A percentile compares a stretch with the other conserved stretches of the same genome.
Evolutionary conservation across 1,140 invertebrate genomes (phyloP).

Genomic region (Psix sp.): DNA sequence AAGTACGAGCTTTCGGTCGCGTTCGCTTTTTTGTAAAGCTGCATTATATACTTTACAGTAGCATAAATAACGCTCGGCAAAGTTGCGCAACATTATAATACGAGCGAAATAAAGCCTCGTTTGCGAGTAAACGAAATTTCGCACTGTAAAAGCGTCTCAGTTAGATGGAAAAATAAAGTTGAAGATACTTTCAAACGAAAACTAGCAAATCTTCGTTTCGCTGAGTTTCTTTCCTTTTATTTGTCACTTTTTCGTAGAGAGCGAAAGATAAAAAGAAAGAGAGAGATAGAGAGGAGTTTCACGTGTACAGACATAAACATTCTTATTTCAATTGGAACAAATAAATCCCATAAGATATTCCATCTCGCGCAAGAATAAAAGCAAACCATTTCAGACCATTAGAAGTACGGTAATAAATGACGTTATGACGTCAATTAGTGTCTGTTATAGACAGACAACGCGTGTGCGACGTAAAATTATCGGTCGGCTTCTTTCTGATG

Average conservation of each 20-base stretch:
- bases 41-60: conserved; percentile 40
- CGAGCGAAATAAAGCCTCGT: conserved; percentile 23
- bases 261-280: too few relatives aligned
- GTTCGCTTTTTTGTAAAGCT: conserved; percentile 29
- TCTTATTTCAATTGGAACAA: too few relatives aligned
- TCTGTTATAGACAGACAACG: conserved; percentile 1
- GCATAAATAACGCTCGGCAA: conserved; percentile 38
- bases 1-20: conserved; percentile 6
- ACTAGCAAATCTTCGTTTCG: not conserved
- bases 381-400: too few relatives aligned
- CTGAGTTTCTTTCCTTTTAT: not conserved
- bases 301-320: too few relatives aligned
- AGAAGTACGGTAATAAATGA: not conserved
- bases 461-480: conserved; percentile 21
- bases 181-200: not conserved
- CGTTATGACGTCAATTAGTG: conserved; percentile 11
- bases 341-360: too few relatives aligned
- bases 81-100: conserved; percentile 8
- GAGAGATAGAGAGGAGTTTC: too few relatives aligned
- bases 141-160: conserved; percentile 8
- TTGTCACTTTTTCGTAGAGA: not conserved
- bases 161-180: conserved; percentile 2
- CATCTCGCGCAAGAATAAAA: too few relatives aligned
- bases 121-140: conserved; percentile 15
- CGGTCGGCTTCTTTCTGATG: conserved; percentile 13